Evolutionary conservation across 2,888 invertebrate genomes (phyloP).

Genomic region (Lasioglossum figueresi): DNA sequence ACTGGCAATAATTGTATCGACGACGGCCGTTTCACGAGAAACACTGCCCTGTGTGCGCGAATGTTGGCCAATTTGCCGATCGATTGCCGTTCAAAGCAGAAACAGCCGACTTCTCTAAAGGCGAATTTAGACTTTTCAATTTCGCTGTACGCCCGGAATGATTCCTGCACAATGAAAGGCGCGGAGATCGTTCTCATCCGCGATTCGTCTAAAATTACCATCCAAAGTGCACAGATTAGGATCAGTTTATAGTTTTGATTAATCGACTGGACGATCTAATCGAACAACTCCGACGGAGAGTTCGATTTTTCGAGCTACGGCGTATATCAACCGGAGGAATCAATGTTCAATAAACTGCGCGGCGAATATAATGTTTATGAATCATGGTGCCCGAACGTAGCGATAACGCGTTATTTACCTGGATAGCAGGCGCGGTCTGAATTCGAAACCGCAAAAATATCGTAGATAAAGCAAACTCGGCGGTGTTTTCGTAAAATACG

Average conservation of each 20-base stretch:
- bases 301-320: neutral
- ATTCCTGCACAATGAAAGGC: no score
- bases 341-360: constrained; percentile 9
- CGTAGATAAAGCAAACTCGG: neutral
- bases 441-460: constrained; percentile 1
- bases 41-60: neutral
- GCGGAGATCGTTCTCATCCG: no score
- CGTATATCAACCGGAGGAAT: neutral
- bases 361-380: constrained; percentile 2
- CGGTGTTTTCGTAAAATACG: constrained; percentile 13
- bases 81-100: neutral
- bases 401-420: constrained; percentile 8
- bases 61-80: neutral
- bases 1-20: neutral
- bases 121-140: no score
- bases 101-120: neutral
- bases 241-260: no score
- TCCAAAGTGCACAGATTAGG: no score
- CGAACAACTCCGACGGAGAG: neutral
- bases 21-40: neutral
- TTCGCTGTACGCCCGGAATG: no score
- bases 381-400: neutral
- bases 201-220: no score
- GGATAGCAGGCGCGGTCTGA: neutral
- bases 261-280: no score